Evolutionary conservation across 2,113 vertebrate genomes (phyloP).

Genomic region (Alligator mississippiensis): DNA sequence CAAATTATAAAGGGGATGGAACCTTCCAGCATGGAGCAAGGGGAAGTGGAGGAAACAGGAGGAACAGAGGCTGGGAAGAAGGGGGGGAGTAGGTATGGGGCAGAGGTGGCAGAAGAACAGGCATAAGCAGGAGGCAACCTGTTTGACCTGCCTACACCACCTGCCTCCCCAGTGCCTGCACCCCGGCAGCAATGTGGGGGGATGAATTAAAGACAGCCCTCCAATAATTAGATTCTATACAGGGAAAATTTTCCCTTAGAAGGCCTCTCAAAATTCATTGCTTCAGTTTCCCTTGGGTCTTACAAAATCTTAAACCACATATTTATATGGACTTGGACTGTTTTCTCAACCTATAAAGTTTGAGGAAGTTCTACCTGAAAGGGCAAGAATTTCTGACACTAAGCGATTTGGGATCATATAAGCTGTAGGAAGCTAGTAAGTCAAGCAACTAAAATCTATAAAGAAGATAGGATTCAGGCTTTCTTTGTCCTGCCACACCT

Average conservation of each 20-base stretch:
- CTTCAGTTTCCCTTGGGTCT: slow-evolving; percentile 2
- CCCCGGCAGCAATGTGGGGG: no score
- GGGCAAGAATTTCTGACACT: not conserved
- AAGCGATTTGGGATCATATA: not conserved
- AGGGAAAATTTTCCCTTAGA: not conserved
- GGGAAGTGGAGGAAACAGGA: no score
- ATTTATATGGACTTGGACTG: not conserved
- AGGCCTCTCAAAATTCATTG: slow-evolving; percentile 35
- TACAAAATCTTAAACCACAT: slow-evolving; percentile 14
- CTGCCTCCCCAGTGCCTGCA: no score
- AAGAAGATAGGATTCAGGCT: not conserved
- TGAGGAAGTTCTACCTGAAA: not conserved
- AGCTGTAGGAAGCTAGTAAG: not conserved
- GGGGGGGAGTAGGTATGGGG: no score
- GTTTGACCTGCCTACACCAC: no score
- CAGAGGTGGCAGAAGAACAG: no score
- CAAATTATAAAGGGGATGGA: no score
- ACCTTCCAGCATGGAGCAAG: no score
- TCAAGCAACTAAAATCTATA: not conserved
- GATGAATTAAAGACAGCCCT: no score
- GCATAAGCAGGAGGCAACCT: no score
- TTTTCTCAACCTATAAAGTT: not conserved
- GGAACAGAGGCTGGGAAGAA: no score
- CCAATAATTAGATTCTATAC: no score
- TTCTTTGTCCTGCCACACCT: not conserved